Evolutionary conservation across 53 echinoderm and acorn worm species (phyloP).

Genomic region (Paracentrotus lividus): DNA sequence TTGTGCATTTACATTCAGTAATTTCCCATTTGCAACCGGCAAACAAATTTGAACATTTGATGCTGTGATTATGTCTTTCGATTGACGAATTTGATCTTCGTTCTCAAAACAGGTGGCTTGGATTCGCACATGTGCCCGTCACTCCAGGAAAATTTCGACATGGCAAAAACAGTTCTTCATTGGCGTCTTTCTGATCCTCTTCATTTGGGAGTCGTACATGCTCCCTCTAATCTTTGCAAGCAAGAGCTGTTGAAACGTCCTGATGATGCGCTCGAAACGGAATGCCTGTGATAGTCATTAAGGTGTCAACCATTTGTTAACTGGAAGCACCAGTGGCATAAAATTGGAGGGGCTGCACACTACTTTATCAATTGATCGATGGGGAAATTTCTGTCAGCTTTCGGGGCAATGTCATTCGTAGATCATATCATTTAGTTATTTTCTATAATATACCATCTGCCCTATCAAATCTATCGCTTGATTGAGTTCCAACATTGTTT

Average conservation of each 20-base stretch:
- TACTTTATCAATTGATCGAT: no score
- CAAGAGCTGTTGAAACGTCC: background rate
- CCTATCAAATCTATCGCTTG: no score
- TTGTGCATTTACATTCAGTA: conserved; percentile 11
- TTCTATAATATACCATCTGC: no score
- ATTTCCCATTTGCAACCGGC: background rate
- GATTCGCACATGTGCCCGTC: conserved; percentile 6
- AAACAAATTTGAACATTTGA: conserved; percentile 38
- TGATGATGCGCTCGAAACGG: background rate
- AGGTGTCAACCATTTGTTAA: no score
- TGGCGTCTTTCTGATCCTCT: background rate
- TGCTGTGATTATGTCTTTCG: conserved; percentile 46
- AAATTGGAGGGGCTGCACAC: no score
- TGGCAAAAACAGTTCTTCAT: conserved; percentile 22
- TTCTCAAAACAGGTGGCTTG: conserved; percentile 3
- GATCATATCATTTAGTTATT: no score
- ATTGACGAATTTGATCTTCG: conserved; percentile 36
- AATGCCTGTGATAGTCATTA: no score
- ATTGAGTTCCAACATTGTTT: background rate
- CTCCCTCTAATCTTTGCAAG: conserved; percentile 2
- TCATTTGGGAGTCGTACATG: conserved; percentile 55
- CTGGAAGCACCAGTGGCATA: no score
- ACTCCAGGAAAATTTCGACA: conserved; percentile 28
- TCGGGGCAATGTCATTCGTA: no score
- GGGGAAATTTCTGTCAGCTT: no score